Percentiles rank a stretch among this genome's conserved stretches.
phyloP scores from a whole-genome alignment of 2,113 vertebrate genomes.

The Hippopotamus amphibius region DNA sequence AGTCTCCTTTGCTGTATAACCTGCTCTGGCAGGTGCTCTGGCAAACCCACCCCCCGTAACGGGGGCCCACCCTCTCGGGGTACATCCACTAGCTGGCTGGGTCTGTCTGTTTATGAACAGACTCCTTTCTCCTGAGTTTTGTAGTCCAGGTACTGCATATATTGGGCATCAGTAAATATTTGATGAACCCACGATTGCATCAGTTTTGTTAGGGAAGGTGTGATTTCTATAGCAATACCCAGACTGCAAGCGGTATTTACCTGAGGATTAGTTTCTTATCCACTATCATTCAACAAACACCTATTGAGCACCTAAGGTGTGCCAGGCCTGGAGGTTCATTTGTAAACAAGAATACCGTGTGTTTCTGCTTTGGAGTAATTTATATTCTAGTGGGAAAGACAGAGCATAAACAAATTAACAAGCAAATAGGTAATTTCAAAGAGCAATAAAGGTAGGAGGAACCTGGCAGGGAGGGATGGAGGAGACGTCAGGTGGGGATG shows the following conservation, averaged over 20 bases:
- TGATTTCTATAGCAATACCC: too few relatives aligned
- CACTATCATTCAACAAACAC: too few relatives aligned
- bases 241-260: not conserved
- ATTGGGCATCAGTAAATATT: not conserved
- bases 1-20: fast-evolving
- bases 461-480: not conserved
- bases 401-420: not conserved
- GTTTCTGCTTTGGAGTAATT: not conserved
- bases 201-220: not conserved
- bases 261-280: not conserved
- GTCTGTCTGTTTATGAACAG: not conserved
- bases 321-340: not conserved
- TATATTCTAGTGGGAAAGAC: not conserved
- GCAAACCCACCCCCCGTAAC: not conserved
- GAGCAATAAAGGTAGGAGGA: not conserved
- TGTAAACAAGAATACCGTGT: not conserved
- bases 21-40: not conserved
- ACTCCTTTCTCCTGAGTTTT: not conserved
- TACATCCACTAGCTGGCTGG: fast-evolving
- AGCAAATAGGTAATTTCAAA: not conserved
- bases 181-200: fast-evolving
- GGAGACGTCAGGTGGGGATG: fast-evolving
- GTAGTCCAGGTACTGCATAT: too few relatives aligned
- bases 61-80: not conserved
- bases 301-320: too few relatives aligned